phyloP scores from a whole-genome alignment of 2,797 vertebrate species.

The Poecilia velifera region DNA sequence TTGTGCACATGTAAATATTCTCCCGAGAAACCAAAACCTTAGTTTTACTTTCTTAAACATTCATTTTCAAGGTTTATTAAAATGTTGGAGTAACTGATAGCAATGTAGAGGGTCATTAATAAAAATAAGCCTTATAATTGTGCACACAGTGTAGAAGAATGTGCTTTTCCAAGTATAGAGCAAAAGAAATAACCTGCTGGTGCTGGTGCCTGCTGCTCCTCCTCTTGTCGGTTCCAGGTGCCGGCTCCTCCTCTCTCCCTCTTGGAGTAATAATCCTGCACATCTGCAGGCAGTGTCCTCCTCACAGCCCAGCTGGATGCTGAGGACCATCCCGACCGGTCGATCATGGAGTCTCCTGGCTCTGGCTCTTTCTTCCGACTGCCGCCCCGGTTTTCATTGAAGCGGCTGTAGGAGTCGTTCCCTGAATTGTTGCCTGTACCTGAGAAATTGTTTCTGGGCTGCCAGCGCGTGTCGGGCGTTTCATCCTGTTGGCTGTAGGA shows the following conservation, averaged over 20 bases:
- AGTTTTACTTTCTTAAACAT: not conserved
- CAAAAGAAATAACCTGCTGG: constrained; percentile 76
- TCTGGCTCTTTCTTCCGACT: constrained; percentile 87
- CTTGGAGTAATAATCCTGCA: constrained; percentile 96
- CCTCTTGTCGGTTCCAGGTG: constrained; percentile 88
- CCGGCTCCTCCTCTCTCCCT: constrained; percentile 85
- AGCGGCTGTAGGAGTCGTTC: constrained; percentile 87
- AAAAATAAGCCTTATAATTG: not conserved
- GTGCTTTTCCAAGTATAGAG: not conserved
- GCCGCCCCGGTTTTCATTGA: constrained; percentile 86
- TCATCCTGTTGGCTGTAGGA: constrained; percentile 84
- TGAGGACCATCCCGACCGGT: constrained; percentile 97
- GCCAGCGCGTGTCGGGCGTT: constrained; percentile 86
- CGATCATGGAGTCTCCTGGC: constrained; percentile 81
- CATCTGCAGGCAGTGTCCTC: constrained; percentile 95
- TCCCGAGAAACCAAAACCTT: not conserved
- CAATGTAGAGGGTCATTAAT: not conserved
- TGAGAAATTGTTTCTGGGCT: constrained; percentile 88
- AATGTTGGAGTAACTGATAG: not conserved
- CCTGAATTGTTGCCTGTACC: constrained; percentile 87
- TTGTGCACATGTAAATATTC: not conserved
- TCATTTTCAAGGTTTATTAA: not conserved
- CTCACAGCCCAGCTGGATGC: constrained; percentile 97
- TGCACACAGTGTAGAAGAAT: not conserved
- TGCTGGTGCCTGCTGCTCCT: constrained; percentile 84